Conservation (phyloP, 2,113 vertebrate genomes). For the Oriolus oriolus region DNA sequence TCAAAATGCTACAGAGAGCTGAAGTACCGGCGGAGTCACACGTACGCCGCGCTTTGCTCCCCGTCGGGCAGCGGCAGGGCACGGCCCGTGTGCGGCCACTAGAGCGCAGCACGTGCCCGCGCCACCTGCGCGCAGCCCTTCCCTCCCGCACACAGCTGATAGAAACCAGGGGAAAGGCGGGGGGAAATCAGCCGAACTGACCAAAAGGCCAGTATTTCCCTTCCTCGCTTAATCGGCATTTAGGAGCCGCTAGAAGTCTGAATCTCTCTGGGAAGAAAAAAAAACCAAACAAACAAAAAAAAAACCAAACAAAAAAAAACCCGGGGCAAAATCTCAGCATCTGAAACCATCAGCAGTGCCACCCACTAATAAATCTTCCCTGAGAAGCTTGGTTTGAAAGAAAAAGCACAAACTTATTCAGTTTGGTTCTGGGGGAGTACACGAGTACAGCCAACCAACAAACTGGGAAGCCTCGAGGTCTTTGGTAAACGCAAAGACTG, state of each 20-base stretch:
- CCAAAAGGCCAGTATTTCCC: neutral
- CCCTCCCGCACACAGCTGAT: accelerated
- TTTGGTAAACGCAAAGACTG: neutral
- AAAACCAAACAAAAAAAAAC: neutral
- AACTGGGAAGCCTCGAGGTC: neutral
- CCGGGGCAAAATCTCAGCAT: neutral
- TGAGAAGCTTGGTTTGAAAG: neutral
- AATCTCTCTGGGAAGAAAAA: too few species aligned
- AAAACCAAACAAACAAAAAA: neutral
- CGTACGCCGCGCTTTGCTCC: accelerated
- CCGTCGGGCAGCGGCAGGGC: accelerated
- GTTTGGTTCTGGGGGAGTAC: neutral
- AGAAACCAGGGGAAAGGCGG: accelerated
- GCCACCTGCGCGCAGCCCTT: neutral
- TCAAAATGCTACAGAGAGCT: accelerated
- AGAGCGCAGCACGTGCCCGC: slow-evolving; percentile 40
- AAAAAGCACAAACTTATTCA: neutral
- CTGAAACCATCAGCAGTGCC: neutral
- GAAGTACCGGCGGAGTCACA: accelerated
- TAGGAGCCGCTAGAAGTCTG: neutral
- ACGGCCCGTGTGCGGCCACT: neutral
- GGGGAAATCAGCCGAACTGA: accelerated
- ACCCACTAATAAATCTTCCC: neutral
- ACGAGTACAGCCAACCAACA: neutral
- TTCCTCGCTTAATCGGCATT: neutral